A percentile compares a stretch with the other conserved stretches of the same genome.
phyloP scores from a whole-genome alignment of 2,113 vertebrate species.

The Bos indicus region DNA sequence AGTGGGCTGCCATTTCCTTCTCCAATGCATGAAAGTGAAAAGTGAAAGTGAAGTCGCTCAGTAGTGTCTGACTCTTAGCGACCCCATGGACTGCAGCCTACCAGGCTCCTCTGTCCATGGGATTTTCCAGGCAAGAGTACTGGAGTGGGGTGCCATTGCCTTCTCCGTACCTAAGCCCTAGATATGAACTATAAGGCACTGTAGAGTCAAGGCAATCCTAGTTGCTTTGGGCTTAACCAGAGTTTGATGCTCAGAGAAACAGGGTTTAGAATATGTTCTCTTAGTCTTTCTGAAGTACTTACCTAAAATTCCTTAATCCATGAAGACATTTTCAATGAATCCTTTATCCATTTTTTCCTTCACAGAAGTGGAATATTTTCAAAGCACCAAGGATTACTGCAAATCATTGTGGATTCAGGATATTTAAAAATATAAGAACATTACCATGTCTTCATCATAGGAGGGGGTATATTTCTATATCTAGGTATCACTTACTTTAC shows the following conservation, averaged over 20 bases:
- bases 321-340: neutral
- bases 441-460: neutral
- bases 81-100: too few species aligned
- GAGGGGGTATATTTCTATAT: neutral
- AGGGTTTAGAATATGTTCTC: neutral
- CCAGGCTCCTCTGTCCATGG: too few species aligned
- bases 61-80: rapidly evolving
- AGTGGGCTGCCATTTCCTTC: too few species aligned
- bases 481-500: neutral
- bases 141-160: too few species aligned
- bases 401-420: neutral
- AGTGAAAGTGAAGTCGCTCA: too few species aligned
- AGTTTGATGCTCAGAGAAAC: neutral
- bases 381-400: neutral
- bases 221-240: neutral
- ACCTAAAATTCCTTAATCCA: neutral
- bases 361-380: neutral
- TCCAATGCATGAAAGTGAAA: too few species aligned
- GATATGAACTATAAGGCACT: rapidly evolving
- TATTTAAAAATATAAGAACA: neutral
- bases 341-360: neutral
- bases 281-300: neutral
- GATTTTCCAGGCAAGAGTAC: too few species aligned
- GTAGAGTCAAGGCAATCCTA: neutral
- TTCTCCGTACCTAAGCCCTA: too few species aligned